These are phyloP conservation scores for Drosophila ironensis DNA, from an alignment of 1,140 invertebrate species.

Conservation along the genomic window DNA sequence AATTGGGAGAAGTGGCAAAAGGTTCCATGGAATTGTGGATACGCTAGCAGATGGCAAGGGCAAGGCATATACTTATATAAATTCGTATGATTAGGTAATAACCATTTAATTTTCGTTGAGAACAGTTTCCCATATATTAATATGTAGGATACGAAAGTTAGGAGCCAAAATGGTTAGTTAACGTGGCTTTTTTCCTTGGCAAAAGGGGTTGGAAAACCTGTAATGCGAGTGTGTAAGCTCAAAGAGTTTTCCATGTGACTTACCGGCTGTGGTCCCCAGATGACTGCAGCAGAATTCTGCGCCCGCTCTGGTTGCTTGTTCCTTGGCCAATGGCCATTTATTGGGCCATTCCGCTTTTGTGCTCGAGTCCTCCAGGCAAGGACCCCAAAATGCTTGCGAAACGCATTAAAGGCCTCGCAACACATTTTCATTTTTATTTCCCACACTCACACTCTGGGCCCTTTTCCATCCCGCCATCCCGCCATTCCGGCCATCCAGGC, in stretches of 20 bases:
- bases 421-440: conserved; percentile 54
- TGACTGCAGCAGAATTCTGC: conserved; percentile 25
- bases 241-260: conserved; percentile 73
- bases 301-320: conserved; percentile 8
- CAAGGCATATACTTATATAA: not conserved
- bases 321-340: conserved; percentile 58
- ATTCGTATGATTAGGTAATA: too few species aligned
- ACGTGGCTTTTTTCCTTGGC: not conserved
- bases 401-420: conserved; percentile 73
- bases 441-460: conserved; percentile 16
- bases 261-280: conserved; percentile 15
- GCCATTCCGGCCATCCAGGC: too few species aligned
- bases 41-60: conserved; percentile 8
- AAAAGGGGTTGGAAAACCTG: conserved; percentile 33
- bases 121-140: too few species aligned
- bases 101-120: too few species aligned
- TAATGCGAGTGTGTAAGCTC: conserved; percentile 32
- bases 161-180: too few species aligned
- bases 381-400: conserved; percentile 45
- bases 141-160: too few species aligned
- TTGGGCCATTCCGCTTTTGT: conserved; percentile 39
- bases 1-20: conserved; percentile 11
- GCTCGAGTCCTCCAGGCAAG: conserved; percentile 16
- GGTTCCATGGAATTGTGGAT: not conserved
- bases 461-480: too few species aligned